phyloP scores from a whole-genome alignment of 2,113 vertebrate species.

The Meriones unguiculatus region DNA sequence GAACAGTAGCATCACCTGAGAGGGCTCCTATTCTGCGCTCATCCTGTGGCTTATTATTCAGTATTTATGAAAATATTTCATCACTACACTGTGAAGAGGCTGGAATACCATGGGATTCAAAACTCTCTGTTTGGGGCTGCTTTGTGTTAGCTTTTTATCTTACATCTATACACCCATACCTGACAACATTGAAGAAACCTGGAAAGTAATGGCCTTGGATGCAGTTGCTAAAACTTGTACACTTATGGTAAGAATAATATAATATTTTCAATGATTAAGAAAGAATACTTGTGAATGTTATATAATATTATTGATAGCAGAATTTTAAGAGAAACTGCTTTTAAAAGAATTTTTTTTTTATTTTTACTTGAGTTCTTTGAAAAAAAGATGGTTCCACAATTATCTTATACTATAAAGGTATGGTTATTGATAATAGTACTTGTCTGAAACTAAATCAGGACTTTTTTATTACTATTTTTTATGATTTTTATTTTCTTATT shows the following conservation, averaged over 20 bases:
- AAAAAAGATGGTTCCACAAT: neutral
- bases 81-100: neutral
- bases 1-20: neutral
- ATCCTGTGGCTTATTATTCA: neutral
- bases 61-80: neutral
- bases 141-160: conserved; percentile 46
- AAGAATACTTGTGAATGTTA: neutral
- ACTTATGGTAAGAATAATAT: conserved; percentile 58
- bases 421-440: neutral
- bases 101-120: neutral
- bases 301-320: neutral
- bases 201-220: conserved; percentile 66
- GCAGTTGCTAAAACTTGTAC: neutral
- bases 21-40: neutral
- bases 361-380: neutral
- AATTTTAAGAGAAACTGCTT: conserved; percentile 10
- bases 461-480: too few relatives aligned
- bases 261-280: conserved; percentile 24
- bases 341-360: neutral
- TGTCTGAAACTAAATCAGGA: neutral
- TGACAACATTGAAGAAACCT: conserved; percentile 64
- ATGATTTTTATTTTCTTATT: neutral
- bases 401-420: neutral
- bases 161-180: conserved; percentile 8
- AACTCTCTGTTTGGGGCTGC: conserved; percentile 21